Base-by-base conservation (phyloP, 1,140 invertebrate genomes). In the Epicauta chinensis region DNA sequence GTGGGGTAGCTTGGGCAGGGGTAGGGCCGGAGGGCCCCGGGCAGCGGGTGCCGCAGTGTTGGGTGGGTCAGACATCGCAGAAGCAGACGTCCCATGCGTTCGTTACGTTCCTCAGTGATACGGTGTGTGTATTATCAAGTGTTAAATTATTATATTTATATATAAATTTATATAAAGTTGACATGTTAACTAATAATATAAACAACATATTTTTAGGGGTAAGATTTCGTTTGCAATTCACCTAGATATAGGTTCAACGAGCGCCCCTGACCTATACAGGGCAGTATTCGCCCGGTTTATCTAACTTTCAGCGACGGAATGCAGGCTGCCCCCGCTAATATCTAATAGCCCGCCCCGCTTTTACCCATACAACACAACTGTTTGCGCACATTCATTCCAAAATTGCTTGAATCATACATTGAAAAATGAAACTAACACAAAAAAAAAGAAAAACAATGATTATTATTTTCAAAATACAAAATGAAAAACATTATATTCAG, bases 31-130 rank as follows among this genome's bases (percentile, higher is more conserved):
- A 47, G 45, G 45, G 60, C 64, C 67, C 68, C 64, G 67, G 68
- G 68, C 66, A 65, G 63, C 59, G 68, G 68, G 68, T 67, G 68
- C 63, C 61, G 63, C 66, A 66, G 65, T 62, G 62, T 66, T 68
- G 68, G 68, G 68, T 70, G 68, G 68, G 68, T 70, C 68, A 70
- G 68, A 69, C 67, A 62, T 61, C 61, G 61, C 53, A 63, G 47
- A 48, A 57, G 55, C 41, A 51, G 48, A 44, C 55, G 51, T 57
- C 41, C 45, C 61, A 63, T 60, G 56, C 61, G 56, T 58, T 53
- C 43, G 56, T 45, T 55, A 48, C 42, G 10, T 34, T 34, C 32
- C 32, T 40, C 37, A 37, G 43, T 49, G 46, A 36, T 49, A 37
- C 34, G 16, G 45, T 47, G 45, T 23, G 23, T 47, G 45, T 23